Evolutionary conservation across 2,797 vertebrate genomes (phyloP).

Genomic region (Eulemur albifrons): DNA sequence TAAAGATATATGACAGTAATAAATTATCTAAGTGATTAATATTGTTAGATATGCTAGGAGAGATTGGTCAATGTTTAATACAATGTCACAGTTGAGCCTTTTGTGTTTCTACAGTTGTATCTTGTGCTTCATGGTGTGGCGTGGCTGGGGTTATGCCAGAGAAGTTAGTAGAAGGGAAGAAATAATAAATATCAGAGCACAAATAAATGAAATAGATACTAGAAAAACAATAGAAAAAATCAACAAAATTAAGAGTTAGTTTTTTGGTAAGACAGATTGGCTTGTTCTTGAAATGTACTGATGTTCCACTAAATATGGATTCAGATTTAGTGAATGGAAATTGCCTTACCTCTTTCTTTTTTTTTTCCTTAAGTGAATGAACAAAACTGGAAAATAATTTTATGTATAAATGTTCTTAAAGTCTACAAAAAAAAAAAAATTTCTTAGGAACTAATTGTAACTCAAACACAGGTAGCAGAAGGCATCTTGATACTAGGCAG

Average conservation of each 20-base stretch:
- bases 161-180: not conserved
- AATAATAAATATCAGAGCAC: not conserved
- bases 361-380: not conserved
- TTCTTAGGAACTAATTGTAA: not conserved
- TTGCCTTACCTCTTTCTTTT: not conserved
- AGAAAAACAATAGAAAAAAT: not conserved
- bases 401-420: not conserved
- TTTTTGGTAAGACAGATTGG: not conserved
- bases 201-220: not conserved
- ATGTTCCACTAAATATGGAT: not conserved
- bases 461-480: not conserved
- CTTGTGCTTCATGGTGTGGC: not conserved
- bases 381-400: not conserved
- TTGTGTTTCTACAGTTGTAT: not conserved
- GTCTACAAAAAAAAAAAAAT: not conserved
- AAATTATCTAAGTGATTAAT: not conserved
- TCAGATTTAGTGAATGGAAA: not conserved
- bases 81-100: not conserved
- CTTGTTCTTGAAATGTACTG: not conserved
- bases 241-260: not conserved
- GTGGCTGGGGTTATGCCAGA: not conserved
- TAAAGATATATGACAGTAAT: not conserved
- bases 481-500: not conserved
- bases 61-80: not conserved
- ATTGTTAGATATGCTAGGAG: not conserved